Base-by-base conservation (phyloP, 2,888 invertebrate species). In the Tortricodes alternella region DNA sequence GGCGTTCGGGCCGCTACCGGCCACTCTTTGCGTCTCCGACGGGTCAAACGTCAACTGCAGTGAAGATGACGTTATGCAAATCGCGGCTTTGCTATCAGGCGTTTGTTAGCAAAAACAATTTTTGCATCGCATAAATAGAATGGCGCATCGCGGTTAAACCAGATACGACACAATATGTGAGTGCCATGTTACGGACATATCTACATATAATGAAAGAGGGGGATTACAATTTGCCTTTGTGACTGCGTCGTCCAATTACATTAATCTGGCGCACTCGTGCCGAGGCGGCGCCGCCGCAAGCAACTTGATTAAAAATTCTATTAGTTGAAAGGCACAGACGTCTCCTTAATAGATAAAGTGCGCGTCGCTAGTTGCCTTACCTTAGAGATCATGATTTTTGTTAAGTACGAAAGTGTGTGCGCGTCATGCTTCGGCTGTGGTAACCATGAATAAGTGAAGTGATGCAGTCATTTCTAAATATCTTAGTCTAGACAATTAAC, bases 181-280 rank as follows among this genome's bases (percentile, higher is more conserved):
- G 77, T 80, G 78, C 78, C 76, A 74, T 75, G 80, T 80, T 78
- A 79, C 80, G 76, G 80, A 75, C 77, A 80, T 74, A 76, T 78
- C 56, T 56, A 56, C 56, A 75, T 80, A 80, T 83, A 85, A 86
- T 85, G 83, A 81, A 84, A 81, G 80, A 79, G 80, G 81, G 83
- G 87, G 83, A 88, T 89, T 88, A 88, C 88, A 89, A 89, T 89
- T 89, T 89, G 89, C 89, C 82, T 89, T 89, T 89, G 89, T 89
- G 87, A 89, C 79, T 81, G 80, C 85, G 81, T 82, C 80, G 83
- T 87, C 86, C 86, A 89, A 89, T 90, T 89, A 88, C 89, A 90
- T 90, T 89, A 89, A 88, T 88, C 86, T 83, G 85, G 83, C 81
- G 84, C 73, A 74, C 78, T 80, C 77, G 80, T 73, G 80, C 77